A percentile compares a stretch with the other conserved stretches of the same genome.
These are phyloP conservation scores for Archegozetes longisetosus DNA, from an alignment of 1,140 invertebrate species.

Conservation along the genomic window DNA sequence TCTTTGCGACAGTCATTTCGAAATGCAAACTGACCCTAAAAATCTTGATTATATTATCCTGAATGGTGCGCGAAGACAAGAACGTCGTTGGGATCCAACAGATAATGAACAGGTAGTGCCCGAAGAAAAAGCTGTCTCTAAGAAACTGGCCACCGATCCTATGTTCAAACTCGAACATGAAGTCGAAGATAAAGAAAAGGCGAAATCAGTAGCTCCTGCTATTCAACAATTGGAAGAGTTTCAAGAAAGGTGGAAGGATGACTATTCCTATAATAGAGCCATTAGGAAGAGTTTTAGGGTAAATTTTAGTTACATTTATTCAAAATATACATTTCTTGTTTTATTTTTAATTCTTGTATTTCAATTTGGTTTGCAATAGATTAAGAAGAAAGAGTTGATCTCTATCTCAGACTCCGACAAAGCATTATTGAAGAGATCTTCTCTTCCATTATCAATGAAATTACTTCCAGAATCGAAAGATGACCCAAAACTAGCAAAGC, in stretches of 20 bases:
- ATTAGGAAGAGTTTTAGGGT: constrained; percentile 68
- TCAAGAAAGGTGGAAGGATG: constrained; percentile 59
- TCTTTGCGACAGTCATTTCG: constrained; percentile 90
- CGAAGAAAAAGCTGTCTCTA: constrained; percentile 64
- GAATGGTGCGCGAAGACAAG: constrained; percentile 82
- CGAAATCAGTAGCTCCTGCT: constrained; percentile 48
- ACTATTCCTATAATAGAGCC: constrained; percentile 68
- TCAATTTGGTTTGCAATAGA: constrained; percentile 22
- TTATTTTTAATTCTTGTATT: background rate
- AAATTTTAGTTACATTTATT: too few species aligned
- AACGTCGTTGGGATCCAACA: constrained; percentile 92
- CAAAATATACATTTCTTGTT: too few species aligned
- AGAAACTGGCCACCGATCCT: constrained; percentile 73
- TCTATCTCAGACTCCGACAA: constrained; percentile 15
- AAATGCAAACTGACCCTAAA: constrained; percentile 98
- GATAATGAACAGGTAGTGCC: constrained; percentile 73
- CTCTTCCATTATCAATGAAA: constrained; percentile 7
- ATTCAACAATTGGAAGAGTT: constrained; percentile 54
- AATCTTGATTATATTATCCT: constrained; percentile 95
- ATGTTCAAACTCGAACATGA: constrained; percentile 93
- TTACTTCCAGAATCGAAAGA: constrained; percentile 53
- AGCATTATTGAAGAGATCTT: constrained; percentile 4
- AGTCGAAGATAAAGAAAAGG: constrained; percentile 53
- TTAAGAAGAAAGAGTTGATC: constrained; percentile 50
- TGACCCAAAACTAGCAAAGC: constrained; percentile 55